Evolutionary conservation across 2,797 vertebrate genomes (phyloP).

Genomic region (Garrulus glandarius): DNA sequence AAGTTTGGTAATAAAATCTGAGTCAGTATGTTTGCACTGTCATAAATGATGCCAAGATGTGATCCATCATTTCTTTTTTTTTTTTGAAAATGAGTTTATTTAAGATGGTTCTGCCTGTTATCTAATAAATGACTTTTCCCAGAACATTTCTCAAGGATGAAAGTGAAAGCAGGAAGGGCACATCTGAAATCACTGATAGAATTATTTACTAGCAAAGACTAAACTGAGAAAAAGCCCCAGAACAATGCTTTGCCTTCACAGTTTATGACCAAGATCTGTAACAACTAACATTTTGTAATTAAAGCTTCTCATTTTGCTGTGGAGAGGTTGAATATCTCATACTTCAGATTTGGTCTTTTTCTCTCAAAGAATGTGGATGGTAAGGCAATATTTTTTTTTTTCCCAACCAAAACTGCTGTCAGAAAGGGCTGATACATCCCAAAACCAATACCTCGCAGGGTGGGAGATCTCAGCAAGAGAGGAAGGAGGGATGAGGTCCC

Average conservation of each 20-base stretch:
- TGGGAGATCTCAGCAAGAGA: not conserved
- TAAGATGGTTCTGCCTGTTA: not conserved
- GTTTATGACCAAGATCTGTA: not conserved
- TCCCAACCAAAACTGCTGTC: not conserved
- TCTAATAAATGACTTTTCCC: not conserved
- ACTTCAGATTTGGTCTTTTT: not conserved
- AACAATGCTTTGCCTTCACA: not conserved
- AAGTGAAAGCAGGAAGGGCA: not conserved
- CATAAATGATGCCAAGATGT: not conserved
- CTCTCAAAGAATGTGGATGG: not conserved
- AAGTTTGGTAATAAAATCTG: not conserved
- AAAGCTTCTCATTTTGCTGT: not conserved
- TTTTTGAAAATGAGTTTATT: not conserved
- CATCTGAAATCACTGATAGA: not conserved
- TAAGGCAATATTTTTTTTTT: not conserved
- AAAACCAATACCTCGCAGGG: fast-evolving
- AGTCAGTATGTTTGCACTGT: not conserved
- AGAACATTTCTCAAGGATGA: not conserved
- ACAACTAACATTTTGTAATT: not conserved
- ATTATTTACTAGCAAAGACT: not conserved
- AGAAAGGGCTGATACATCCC: not conserved
- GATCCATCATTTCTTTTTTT: not conserved
- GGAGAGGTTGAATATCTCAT: not conserved
- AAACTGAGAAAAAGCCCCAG: not conserved
- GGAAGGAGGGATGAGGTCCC: not conserved